A percentile compares a stretch with the other conserved stretches of the same genome.
Evolutionary conservation across 2,797 vertebrate genomes (phyloP).

Genomic region (Otolemur crassicaudatus): DNA sequence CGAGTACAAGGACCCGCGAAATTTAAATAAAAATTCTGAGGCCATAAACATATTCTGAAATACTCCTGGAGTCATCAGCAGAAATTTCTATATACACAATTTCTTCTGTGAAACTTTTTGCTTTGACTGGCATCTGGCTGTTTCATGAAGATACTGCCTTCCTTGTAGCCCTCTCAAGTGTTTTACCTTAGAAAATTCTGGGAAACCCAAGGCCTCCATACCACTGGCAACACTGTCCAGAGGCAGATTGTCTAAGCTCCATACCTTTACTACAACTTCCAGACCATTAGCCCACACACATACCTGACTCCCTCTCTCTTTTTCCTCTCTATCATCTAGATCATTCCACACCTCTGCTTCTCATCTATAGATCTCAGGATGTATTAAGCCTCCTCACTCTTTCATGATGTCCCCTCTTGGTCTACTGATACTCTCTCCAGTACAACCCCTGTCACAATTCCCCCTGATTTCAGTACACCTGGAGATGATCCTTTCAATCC

Average conservation of each 20-base stretch:
- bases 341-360: background rate
- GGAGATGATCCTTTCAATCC: background rate
- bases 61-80: background rate
- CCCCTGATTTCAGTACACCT: background rate
- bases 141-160: background rate
- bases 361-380: background rate
- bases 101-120: background rate
- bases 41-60: background rate
- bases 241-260: background rate
- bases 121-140: background rate
- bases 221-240: background rate
- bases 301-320: background rate
- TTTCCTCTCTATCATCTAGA: background rate
- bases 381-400: background rate
- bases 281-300: background rate
- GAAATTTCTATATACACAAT: background rate
- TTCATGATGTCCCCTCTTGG: background rate
- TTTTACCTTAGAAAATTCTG: constrained; percentile 21
- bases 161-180: background rate
- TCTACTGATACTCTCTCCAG: background rate
- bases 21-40: constrained; percentile 20
- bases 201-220: background rate
- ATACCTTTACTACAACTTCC: background rate
- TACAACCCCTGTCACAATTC: background rate
- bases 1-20: background rate